Evolutionary conservation across 2,113 vertebrate species (phyloP).

Genomic region (Aplodontia rufa): DNA sequence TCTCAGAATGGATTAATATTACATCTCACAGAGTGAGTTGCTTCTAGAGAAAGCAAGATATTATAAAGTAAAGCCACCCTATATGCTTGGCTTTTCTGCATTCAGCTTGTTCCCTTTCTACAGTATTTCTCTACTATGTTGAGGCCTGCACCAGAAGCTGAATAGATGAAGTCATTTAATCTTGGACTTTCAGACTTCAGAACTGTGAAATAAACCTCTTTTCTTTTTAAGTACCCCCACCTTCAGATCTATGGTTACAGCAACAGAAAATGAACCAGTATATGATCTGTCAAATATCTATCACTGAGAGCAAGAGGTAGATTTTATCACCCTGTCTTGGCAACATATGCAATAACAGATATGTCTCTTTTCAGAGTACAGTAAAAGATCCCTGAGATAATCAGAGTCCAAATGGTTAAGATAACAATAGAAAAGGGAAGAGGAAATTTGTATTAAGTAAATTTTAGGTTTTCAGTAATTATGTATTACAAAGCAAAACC

Average conservation of each 20-base stretch:
- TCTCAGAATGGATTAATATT: neutral
- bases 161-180: neutral
- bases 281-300: neutral
- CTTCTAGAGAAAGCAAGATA: neutral
- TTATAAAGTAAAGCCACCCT: neutral
- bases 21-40: neutral
- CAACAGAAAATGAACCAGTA: neutral
- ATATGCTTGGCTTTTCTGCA: neutral
- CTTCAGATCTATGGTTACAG: neutral
- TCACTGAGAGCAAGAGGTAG: neutral
- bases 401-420: neutral
- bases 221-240: neutral
- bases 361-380: no score
- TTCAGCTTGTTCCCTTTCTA: no score
- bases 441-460: neutral
- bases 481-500: slow-evolving; percentile 27
- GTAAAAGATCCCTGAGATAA: neutral
- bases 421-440: neutral
- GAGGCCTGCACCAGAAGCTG: no score
- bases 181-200: neutral
- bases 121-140: neutral
- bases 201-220: neutral
- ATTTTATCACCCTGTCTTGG: neutral
- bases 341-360: no score
- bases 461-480: neutral